A percentile compares a stretch with the other conserved stretches of the same genome.
Conservation (phyloP, 2,888 invertebrate species). For the Aporophyla lueneburgensis region DNA sequence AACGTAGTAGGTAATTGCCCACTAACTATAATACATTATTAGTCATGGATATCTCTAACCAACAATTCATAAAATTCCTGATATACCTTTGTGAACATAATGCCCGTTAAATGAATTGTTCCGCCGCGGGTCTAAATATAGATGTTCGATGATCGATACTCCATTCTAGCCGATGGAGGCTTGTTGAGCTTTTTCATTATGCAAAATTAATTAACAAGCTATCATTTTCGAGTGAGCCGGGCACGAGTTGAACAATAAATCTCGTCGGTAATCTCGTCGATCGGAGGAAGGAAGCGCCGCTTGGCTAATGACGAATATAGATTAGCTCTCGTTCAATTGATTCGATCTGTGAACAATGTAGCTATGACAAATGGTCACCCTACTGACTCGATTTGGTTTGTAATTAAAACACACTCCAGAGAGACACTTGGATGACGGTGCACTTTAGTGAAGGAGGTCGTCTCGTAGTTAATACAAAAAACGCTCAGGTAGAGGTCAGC, state of each 20-base stretch:
- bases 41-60: slow-evolving; percentile 1
- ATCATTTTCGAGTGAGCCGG: slow-evolving; percentile 38
- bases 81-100: slow-evolving; percentile 14
- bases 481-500: slow-evolving; percentile 25
- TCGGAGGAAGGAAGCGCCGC: slow-evolving; percentile 45
- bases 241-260: slow-evolving; percentile 52
- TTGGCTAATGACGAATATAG: slow-evolving; percentile 51
- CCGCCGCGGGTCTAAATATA: slow-evolving; percentile 34
- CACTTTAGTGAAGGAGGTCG: slow-evolving; percentile 10
- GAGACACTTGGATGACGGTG: slow-evolving; percentile 14
- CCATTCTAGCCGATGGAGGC: slow-evolving; percentile 18
- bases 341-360: slow-evolving; percentile 12
- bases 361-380: neutral
- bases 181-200: slow-evolving; percentile 45
- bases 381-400: slow-evolving; percentile 1
- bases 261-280: slow-evolving; percentile 47
- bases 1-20: neutral
- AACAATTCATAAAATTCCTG: slow-evolving; percentile 20
- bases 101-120: slow-evolving; percentile 12
- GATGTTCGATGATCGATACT: slow-evolving; percentile 33
- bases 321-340: slow-evolving; percentile 47
- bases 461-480: slow-evolving; percentile 43
- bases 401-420: slow-evolving; percentile 20
- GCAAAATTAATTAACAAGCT: slow-evolving; percentile 60
- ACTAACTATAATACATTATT: slow-evolving; percentile 21